These are phyloP conservation scores for Ursus arctos DNA, from an alignment of 2,113 vertebrate species.

Conservation along the genomic window DNA sequence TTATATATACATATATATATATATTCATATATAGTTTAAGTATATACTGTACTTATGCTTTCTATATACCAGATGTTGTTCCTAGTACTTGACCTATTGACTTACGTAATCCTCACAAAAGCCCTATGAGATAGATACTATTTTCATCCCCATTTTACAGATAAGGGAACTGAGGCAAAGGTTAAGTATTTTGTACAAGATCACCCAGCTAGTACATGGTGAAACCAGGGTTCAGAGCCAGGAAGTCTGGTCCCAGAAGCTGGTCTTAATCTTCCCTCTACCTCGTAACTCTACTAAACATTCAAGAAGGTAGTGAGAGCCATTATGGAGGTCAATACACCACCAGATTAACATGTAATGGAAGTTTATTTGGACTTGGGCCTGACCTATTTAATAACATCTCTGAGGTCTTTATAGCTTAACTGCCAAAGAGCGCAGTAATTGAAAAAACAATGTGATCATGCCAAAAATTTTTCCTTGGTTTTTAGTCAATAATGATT, in stretches of 20 bases:
- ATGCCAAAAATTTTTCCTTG: not conserved
- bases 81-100: not conserved
- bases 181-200: not conserved
- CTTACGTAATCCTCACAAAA: not conserved
- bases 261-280: not conserved
- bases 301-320: not conserved
- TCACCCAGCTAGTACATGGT: not conserved
- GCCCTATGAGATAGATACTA: not conserved
- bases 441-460: not conserved
- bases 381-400: not conserved
- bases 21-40: too few species aligned
- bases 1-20: too few species aligned
- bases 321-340: not conserved
- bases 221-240: not conserved
- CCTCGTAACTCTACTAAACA: not conserved
- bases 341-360: not conserved
- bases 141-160: not conserved
- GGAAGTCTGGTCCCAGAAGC: not conserved
- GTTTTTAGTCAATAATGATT: not conserved
- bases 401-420: not conserved
- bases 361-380: not conserved
- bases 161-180: not conserved
- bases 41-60: not conserved
- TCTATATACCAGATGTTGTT: not conserved
- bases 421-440: not conserved